Conservation (phyloP, 2,113 vertebrate genomes). For the Puntigrus tetrazona region DNA sequence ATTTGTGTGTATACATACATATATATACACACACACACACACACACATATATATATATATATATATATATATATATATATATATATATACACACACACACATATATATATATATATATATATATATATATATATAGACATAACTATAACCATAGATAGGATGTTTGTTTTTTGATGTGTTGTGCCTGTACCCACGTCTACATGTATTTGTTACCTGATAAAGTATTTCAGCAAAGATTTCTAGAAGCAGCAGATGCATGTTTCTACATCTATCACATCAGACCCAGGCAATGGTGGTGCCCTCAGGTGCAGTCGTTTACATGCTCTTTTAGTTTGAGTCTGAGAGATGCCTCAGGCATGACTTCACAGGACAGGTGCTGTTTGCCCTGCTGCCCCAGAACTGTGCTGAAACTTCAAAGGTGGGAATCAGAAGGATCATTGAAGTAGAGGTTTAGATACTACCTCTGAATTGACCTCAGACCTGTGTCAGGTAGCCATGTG, state of each 20-base stretch:
- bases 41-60: too few species aligned
- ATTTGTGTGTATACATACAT: too few species aligned
- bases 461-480: slow-evolving; percentile 43
- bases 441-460: slow-evolving; percentile 45
- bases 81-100: background rate
- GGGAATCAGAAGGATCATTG: slow-evolving; percentile 33
- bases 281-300: slow-evolving; percentile 26
- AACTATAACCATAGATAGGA: background rate
- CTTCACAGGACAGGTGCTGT: slow-evolving; percentile 62
- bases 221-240: background rate
- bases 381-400: slow-evolving; percentile 48
- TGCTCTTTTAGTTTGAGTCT: slow-evolving; percentile 24
- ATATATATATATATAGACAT: too few species aligned
- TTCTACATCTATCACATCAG: slow-evolving; percentile 43
- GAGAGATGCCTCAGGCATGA: slow-evolving; percentile 58
- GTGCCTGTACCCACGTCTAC: background rate
- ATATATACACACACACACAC: too few species aligned
- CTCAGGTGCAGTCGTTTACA: slow-evolving; percentile 25
- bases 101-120: too few species aligned
- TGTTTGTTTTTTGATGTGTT: background rate
- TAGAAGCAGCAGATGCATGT: slow-evolving; percentile 27
- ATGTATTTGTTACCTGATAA: background rate
- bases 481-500: slow-evolving; percentile 40
- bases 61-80: too few species aligned
- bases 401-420: slow-evolving; percentile 54